phyloP scores from a whole-genome alignment of 2,797 vertebrate genomes.

The Catharus ustulatus region DNA sequence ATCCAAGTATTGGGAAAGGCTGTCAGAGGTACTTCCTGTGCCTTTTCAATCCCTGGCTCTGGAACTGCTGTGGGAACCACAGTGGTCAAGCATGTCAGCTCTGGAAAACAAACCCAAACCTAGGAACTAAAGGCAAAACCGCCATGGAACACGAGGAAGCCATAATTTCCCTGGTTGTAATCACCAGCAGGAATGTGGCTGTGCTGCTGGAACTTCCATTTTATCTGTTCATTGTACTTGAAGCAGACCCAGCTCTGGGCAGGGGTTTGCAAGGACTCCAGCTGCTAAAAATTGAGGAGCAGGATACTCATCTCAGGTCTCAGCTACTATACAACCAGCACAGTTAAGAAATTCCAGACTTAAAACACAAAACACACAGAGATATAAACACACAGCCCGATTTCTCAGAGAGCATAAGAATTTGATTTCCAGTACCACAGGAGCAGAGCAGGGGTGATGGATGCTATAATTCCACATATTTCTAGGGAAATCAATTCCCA shows the following conservation, averaged over 20 bases:
- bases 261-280: accelerated
- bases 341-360: not conserved
- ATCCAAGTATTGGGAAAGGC: not conserved
- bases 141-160: not conserved
- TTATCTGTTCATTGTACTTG: not conserved
- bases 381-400: not conserved
- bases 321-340: not conserved
- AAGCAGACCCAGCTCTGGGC: accelerated
- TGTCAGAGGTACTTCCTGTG: not conserved
- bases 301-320: not conserved
- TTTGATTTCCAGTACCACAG: not conserved
- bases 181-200: not conserved
- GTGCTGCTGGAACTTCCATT: not conserved
- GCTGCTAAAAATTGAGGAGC: not conserved
- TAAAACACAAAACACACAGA: not conserved
- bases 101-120: not conserved
- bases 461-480: not conserved
- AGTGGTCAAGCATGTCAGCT: not conserved
- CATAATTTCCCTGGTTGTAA: not conserved
- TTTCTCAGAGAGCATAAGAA: not conserved
- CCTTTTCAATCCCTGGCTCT: not conserved
- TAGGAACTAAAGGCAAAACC: not conserved
- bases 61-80: accelerated
- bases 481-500: not conserved
- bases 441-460: not conserved